Base-by-base conservation (phyloP, 1,140 invertebrate species). In the Globodera rostochiensis region DNA sequence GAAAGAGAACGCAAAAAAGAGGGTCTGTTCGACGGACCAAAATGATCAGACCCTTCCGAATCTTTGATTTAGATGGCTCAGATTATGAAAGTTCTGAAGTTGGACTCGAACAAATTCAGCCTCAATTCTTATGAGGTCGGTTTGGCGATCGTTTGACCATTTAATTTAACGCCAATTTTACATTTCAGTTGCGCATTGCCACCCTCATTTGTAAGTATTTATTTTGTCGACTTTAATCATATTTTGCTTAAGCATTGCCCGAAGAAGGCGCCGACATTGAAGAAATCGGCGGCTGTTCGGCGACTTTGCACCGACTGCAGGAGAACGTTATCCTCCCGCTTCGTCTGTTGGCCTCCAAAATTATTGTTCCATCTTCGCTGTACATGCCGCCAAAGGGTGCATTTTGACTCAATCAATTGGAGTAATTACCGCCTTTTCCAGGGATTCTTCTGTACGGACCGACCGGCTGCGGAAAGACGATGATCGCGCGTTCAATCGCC, bases 401-500 rank as follows among this genome's bases (percentile, higher is more conserved):
- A 11, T 80, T 45, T n/a, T 82, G 21, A 19, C 57, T 60, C 9
- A 53, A 53, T 53, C 7, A 53, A 53, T 9, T 13, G 7, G 50
- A 13, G 4, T 13, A 53, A 53, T 53, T 53, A 0, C 50, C 50
- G 4, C 7, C 4, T 53, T 80, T 45, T 79, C 8, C 19, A 82
- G 81, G 81, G 0, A 82, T 82, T 82, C 64, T 82, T n/a, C 79
- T 82, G 19, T 74, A 82, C 71, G 81, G 81, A 9, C 81, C 81
- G 5, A 74, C 80, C 21, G 81, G 81, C 36, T 82, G 81, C 92
- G 97, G 96, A 4, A 99, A 98, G 91, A 99, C 97, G 0, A 93
- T 98, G 91, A 95, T 98, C 82, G 96, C 96, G 0, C 92, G 92
- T 88, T 96, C 97, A 6, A 96, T 95, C 1, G 96, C 96, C 0